Percentiles rank a stretch among this genome's conserved stretches.
Evolutionary conservation across 2,888 invertebrate genomes (phyloP).

Genomic region (Balanococcus diminutus): DNA sequence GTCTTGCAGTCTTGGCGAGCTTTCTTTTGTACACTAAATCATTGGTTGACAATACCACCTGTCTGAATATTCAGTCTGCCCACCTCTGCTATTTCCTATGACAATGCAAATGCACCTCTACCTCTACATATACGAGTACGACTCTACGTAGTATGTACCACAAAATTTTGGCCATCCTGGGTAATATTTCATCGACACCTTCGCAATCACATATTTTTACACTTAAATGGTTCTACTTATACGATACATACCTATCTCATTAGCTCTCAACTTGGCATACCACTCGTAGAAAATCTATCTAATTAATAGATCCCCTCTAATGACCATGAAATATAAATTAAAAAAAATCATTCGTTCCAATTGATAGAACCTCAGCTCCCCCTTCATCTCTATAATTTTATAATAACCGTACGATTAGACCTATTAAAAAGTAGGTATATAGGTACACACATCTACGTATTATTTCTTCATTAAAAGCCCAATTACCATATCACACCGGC

Average conservation of each 20-base stretch:
- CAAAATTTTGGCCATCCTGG: not conserved
- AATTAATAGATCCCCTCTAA: too few relatives aligned
- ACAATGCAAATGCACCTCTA: not conserved
- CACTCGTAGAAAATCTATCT: too few relatives aligned
- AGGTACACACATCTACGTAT: not conserved
- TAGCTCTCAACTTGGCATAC: too few relatives aligned
- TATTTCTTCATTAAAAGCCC: not conserved
- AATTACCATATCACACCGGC: not conserved
- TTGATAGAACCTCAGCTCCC: too few relatives aligned
- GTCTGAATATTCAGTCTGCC: not conserved
- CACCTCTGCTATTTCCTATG: not conserved
- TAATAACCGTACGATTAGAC: not conserved
- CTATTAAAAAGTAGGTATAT: not conserved
- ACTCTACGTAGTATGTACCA: not conserved
- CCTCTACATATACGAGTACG: not conserved
- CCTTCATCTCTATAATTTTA: too few relatives aligned
- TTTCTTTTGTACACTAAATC: not conserved
- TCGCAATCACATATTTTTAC: too few relatives aligned
- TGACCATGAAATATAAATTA: not conserved
- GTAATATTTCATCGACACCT: too few relatives aligned
- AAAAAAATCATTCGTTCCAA: not conserved
- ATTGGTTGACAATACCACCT: not conserved
- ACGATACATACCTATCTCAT: too few relatives aligned
- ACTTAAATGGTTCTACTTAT: too few relatives aligned
- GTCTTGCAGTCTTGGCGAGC: not conserved